phyloP scores from a whole-genome alignment of 2,113 vertebrate genomes.

The Limnothrissa miodon region DNA sequence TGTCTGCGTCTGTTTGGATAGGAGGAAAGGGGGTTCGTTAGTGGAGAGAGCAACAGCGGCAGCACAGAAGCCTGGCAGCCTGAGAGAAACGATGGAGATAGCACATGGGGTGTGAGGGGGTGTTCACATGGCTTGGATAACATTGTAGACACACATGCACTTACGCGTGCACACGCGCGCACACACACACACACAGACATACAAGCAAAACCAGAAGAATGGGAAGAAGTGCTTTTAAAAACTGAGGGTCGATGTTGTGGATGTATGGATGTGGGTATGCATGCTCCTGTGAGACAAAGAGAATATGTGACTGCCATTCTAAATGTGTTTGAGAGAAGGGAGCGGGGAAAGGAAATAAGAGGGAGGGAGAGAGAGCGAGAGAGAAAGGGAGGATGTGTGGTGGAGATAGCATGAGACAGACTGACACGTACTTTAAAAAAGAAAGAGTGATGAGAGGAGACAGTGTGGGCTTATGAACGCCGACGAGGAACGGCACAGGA shows the following conservation, averaged over 20 bases:
- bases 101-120: background rate
- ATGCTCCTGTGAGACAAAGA: background rate
- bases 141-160: background rate
- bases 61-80: slow-evolving; percentile 1
- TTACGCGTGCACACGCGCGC: background rate
- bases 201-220: background rate
- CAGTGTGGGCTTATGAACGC: background rate
- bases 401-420: background rate
- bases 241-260: background rate
- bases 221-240: background rate
- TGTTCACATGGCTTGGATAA: background rate
- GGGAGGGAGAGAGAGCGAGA: slow-evolving; percentile 24
- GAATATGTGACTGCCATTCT: background rate
- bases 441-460: background rate
- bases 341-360: background rate
- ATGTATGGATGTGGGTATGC: background rate
- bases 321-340: background rate
- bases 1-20: slow-evolving; percentile 27
- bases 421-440: background rate
- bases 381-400: background rate
- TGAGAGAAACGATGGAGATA: background rate
- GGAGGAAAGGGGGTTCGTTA: background rate
- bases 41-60: background rate
- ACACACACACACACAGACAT: background rate
- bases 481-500: background rate